These are phyloP conservation scores for Clytia hemisphaerica DNA, from an alignment of 30 jellyfish, hydroid and myxozoan genomes.

Conservation along the genomic window DNA sequence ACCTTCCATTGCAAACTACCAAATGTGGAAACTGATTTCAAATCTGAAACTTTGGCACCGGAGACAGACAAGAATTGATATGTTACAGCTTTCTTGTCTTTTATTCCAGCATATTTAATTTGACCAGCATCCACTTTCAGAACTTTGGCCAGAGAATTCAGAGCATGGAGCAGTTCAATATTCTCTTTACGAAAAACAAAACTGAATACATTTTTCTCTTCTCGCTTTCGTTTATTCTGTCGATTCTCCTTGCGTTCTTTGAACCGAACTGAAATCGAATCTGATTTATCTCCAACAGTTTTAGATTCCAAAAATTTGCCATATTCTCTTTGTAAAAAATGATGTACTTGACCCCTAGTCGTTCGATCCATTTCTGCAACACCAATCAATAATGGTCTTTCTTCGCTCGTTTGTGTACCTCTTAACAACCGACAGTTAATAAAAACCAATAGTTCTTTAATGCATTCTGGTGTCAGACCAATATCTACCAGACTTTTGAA, in stretches of 20 bases:
- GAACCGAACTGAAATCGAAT: background rate
- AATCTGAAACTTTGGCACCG: conserved; percentile 13
- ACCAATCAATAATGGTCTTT: background rate
- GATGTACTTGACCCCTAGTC: conserved; percentile 43
- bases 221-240: background rate
- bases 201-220: background rate
- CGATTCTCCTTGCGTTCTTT: background rate
- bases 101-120: conserved; percentile 59
- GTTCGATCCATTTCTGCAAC: conserved; percentile 10
- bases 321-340: conserved; percentile 24
- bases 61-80: conserved; percentile 33
- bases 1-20: background rate
- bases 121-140: conserved; percentile 25
- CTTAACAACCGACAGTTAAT: conserved; percentile 41
- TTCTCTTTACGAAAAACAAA: conserved; percentile 44
- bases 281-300: conserved; percentile 30
- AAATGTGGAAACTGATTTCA: conserved; percentile 1
- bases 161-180: conserved; percentile 46
- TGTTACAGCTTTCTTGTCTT: conserved; percentile 72
- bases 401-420: conserved; percentile 1
- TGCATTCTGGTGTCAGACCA: conserved; percentile 1
- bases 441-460: conserved; percentile 33
- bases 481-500: conserved; percentile 7
- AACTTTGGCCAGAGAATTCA: conserved; percentile 22
- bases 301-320: conserved; percentile 57